Evolutionary conservation across 2,113 vertebrate genomes (phyloP), one percentile per base, ranked within the genome.

Genomic region (Pterocles orientalis): DNA sequence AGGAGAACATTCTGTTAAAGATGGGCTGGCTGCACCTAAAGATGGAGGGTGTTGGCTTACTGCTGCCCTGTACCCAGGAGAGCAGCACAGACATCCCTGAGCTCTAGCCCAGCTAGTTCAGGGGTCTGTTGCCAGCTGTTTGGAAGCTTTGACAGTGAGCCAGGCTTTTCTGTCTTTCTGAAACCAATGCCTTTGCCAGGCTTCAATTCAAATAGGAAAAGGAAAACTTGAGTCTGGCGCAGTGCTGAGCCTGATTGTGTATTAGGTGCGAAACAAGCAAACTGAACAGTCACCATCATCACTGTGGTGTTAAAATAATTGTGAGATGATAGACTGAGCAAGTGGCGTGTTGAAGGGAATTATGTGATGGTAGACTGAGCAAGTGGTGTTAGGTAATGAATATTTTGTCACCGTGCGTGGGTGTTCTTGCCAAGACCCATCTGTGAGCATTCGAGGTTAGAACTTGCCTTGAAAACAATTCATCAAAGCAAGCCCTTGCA

Each of bases 321-420:
- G 34, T 0, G 3, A 77, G n/a, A 56, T 68, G 57, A 82, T 25
- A 64, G 53, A 28, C 85, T 25, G 41, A 50, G 48, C 39, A 72
- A 51, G 51, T 69, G 61, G 31, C 75, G 31, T 58, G 60, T 78
- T 82, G 60, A 62, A 91, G 53, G 39, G 56, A 81, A 65, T 76
- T 76, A 25, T 7, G 43, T 24, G 51, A 45, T 33, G 47, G 51
- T 45, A 66, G 80, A 77, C 70, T 85, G 62, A 86, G 25, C 41
- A 36, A 80, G 50, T 70, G 60, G 13, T 50, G 39, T 70, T 69
- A 78, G 70, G 75, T 73, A 78, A 68, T 48, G 15, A 82, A 36
- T 60, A 6, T 79, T 84, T 81, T 68, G 61, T 84, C 83, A 57
- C 65, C 18, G 0, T 47, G 62, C 4, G 1, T 0, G 0, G 36